phyloP scores from a whole-genome alignment of 2,888 invertebrate species.

The Microctonus hyperodae region DNA sequence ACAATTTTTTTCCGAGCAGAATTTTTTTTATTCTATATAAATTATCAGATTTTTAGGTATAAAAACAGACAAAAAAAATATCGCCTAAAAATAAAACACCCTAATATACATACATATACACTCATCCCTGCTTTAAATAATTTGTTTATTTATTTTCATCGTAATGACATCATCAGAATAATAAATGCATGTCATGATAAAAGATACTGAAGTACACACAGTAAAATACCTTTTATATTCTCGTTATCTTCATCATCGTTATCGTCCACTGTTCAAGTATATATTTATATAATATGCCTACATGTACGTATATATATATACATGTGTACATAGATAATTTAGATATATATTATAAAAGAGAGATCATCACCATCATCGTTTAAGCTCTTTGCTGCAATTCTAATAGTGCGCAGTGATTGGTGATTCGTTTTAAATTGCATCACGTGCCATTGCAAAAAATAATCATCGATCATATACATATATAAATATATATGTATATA shows the following conservation, averaged over 20 bases:
- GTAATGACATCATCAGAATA: constrained; percentile 30
- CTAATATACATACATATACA: no score
- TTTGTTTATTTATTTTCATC: not conserved
- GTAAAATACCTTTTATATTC: constrained; percentile 34
- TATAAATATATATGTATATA: not conserved
- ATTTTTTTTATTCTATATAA: no score
- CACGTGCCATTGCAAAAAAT: constrained; percentile 20
- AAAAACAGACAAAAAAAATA: no score
- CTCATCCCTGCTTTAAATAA: not conserved
- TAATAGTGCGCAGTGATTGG: constrained; percentile 20
- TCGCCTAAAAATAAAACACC: no score
- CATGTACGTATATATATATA: no score
- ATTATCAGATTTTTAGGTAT: no score
- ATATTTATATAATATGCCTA: not conserved
- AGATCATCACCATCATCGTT: constrained; percentile 7
- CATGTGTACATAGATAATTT: not conserved
- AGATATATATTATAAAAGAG: not conserved
- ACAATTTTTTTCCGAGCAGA: no score
- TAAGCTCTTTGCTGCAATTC: not conserved
- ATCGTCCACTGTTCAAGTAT: not conserved
- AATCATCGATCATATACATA: constrained; percentile 10
- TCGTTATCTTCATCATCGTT: constrained; percentile 44
- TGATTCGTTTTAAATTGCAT: constrained; percentile 37
- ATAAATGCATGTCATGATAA: constrained; percentile 44
- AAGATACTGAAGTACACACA: constrained; percentile 17